Conservation (phyloP, 2,113 vertebrate genomes). For the Peromyscus maniculatus region DNA sequence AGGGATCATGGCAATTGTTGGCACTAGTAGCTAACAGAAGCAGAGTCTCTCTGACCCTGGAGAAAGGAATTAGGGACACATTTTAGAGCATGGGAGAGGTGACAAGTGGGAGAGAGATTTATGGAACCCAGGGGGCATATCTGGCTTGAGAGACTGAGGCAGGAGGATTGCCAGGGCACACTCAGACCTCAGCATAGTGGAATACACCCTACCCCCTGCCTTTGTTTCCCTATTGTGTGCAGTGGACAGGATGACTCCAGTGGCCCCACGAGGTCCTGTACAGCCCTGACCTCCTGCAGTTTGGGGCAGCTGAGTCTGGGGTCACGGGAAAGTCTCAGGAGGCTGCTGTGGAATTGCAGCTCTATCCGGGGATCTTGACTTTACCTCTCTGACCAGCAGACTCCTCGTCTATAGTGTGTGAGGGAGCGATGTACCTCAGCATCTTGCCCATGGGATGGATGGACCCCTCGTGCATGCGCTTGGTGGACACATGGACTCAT, state of each 20-base stretch:
- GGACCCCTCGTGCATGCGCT: neutral
- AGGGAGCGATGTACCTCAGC: neutral
- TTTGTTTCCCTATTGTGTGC: neutral
- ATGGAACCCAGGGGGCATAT: neutral
- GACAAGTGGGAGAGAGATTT: neutral
- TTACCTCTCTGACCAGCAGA: neutral
- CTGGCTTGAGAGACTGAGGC: neutral
- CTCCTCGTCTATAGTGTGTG: neutral
- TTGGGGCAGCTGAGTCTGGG: neutral
- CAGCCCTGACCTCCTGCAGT: neutral
- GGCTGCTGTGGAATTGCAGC: neutral
- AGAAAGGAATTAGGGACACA: neutral
- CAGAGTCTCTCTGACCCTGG: neutral
- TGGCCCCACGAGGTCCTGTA: neutral
- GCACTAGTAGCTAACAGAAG: neutral
- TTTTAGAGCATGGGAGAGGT: neutral
- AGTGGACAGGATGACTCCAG: neutral
- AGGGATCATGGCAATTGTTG: neutral
- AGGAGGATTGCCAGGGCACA: neutral
- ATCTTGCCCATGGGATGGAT: neutral
- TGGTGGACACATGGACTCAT: neutral
- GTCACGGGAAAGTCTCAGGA: neutral
- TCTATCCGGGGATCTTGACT: neutral
- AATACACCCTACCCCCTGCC: fast-evolving
- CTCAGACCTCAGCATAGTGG: fast-evolving